These are phyloP conservation scores for Cyclargus thomasi DNA, from an alignment of 1,140 invertebrate species.

Conservation along the genomic window DNA sequence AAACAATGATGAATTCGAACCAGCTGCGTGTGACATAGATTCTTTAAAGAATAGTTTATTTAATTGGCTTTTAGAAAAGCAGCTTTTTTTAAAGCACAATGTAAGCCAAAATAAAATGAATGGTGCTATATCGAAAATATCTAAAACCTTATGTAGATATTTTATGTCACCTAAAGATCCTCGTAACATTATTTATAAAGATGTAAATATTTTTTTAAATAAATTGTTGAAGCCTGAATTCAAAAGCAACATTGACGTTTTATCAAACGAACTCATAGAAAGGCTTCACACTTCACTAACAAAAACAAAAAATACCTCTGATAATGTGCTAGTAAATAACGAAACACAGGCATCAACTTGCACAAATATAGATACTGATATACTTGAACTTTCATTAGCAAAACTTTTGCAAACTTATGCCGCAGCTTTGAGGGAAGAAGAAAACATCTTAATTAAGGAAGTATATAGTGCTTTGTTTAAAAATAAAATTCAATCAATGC, in stretches of 20 bases:
- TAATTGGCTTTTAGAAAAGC: not conserved
- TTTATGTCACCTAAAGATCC: not conserved
- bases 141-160: not conserved
- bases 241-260: not conserved
- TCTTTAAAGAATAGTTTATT: not conserved
- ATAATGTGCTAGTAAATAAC: not conserved
- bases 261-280: not conserved
- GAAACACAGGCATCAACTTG: not conserved
- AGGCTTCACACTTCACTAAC: not conserved
- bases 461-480: not conserved
- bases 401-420: not conserved
- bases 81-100: not conserved
- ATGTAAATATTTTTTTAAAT: not conserved
- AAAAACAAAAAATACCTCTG: not conserved
- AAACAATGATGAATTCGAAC: not conserved
- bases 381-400: not conserved
- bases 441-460: not conserved
- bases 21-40: not conserved
- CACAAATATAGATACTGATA: not conserved
- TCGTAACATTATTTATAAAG: not conserved
- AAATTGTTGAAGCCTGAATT: not conserved
- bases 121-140: not conserved
- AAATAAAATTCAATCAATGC: slow-evolving; percentile 1
- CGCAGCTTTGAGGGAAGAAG: not conserved
- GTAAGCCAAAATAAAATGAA: not conserved